Evolutionary conservation across 2,888 invertebrate species (phyloP).

Genomic region (Linyphia triangularis): DNA sequence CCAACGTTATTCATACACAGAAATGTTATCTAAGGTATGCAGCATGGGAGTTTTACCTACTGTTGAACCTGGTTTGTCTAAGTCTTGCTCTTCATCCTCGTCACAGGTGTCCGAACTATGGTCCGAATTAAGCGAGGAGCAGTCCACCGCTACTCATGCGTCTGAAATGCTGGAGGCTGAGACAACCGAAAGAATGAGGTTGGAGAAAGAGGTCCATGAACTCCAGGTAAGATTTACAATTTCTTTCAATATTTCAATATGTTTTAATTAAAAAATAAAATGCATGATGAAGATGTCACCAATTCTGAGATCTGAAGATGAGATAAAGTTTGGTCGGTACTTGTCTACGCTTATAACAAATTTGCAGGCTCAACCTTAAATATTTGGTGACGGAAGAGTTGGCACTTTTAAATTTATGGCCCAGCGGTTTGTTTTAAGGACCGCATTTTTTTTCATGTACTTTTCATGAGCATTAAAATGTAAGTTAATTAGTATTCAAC

Average conservation of each 20-base stretch:
- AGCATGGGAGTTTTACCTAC: constrained; percentile 64
- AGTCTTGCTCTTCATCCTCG: constrained; percentile 74
- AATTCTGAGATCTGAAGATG: too few species aligned
- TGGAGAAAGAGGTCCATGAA: constrained; percentile 93
- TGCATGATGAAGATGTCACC: too few species aligned
- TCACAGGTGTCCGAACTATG: constrained; percentile 93
- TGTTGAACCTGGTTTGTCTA: constrained; percentile 36
- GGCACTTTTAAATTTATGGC: too few species aligned
- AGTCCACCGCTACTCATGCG: constrained; percentile 92
- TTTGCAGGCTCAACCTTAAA: too few species aligned
- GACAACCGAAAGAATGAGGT: constrained; percentile 89
- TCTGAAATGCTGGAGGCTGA: constrained; percentile 94
- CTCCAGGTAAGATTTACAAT: constrained; percentile 82
- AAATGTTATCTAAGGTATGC: constrained; percentile 71
- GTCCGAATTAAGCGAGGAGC: constrained; percentile 94
- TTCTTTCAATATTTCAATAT: constrained; percentile 2
- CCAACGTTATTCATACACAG: constrained; percentile 71
- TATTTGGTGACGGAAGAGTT: too few species aligned
- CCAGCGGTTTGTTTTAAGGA: too few species aligned
- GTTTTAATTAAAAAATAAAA: neutral
- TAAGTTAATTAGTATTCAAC: too few species aligned
- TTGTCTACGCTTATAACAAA: too few species aligned
- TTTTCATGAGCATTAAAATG: too few species aligned
- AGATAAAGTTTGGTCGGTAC: too few species aligned
- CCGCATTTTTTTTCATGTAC: too few species aligned